Conservation (phyloP, 1,140 invertebrate genomes). For the Dendroctonus ponderosae region DNA sequence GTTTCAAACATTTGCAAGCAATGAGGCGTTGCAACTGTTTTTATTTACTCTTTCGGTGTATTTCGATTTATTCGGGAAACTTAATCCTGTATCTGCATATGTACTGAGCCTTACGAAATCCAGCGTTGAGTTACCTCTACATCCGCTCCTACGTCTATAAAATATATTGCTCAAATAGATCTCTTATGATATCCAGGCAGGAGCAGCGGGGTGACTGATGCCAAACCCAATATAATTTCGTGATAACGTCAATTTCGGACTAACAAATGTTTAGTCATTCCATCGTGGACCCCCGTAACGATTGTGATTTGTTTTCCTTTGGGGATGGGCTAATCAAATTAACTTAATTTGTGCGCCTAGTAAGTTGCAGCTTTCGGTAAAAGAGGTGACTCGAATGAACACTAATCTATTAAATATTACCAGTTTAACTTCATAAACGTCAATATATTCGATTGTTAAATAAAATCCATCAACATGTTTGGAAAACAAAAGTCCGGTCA, state of each 20-base stretch:
- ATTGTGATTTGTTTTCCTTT: conserved; percentile 24
- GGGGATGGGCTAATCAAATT: conserved; percentile 28
- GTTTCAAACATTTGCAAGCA: too few relatives aligned
- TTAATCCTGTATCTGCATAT: too few relatives aligned
- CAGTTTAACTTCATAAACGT: too few relatives aligned
- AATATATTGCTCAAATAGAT: conserved; percentile 11
- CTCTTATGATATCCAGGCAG: conserved; percentile 3
- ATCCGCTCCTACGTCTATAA: neutral
- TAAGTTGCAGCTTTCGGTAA: conserved; percentile 7
- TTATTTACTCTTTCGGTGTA: too few relatives aligned
- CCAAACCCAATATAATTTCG: conserved; percentile 23
- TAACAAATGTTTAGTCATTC: conserved; percentile 26
- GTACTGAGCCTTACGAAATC: too few relatives aligned
- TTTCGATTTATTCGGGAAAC: too few relatives aligned
- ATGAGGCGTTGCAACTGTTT: too few relatives aligned
- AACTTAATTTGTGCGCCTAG: conserved; percentile 20
- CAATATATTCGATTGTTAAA: too few relatives aligned
- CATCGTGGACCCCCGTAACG: conserved; percentile 22
- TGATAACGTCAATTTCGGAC: conserved; percentile 27
- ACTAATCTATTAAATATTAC: too few relatives aligned
- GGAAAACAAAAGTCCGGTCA: too few relatives aligned
- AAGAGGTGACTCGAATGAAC: neutral
- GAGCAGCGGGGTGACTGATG: conserved; percentile 9
- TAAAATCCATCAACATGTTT: too few relatives aligned
- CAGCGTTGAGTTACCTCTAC: too few relatives aligned